A percentile compares a stretch with the other conserved stretches of the same genome.
These are phyloP conservation scores for Cabera pusaria DNA, from an alignment of 2,888 invertebrate species.

Conservation along the genomic window DNA sequence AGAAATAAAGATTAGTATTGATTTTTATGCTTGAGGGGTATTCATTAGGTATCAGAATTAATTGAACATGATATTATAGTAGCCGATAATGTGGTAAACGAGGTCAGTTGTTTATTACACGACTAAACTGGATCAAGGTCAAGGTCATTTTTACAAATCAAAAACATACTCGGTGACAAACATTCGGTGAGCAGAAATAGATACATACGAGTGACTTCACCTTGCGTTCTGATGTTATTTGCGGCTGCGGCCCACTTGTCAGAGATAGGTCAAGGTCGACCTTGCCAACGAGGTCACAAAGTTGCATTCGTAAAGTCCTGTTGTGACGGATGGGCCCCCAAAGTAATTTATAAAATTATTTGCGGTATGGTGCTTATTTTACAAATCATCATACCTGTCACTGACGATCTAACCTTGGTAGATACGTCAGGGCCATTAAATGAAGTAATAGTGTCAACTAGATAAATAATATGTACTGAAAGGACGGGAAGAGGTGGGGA, in stretches of 20 bases:
- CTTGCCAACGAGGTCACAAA: slow-evolving; percentile 54
- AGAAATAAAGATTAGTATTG: no score
- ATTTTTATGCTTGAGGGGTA: no score
- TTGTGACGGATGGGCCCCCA: background rate
- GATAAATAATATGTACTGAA: slow-evolving; percentile 63
- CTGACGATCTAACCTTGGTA: slow-evolving; percentile 55
- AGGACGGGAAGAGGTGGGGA: slow-evolving; percentile 82
- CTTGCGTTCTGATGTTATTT: slow-evolving; percentile 71
- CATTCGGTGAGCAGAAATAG: slow-evolving; percentile 67
- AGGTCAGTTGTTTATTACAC: slow-evolving; percentile 78
- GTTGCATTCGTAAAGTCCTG: slow-evolving; percentile 34
- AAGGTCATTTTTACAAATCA: slow-evolving; percentile 82
- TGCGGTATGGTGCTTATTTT: no score
- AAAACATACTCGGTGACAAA: slow-evolving; percentile 72
- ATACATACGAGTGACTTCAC: slow-evolving; percentile 62
- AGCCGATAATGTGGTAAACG: slow-evolving; percentile 77
- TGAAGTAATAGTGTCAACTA: slow-evolving; percentile 75
- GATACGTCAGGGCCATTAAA: slow-evolving; percentile 57
- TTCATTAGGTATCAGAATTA: slow-evolving; percentile 42
- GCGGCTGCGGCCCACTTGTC: slow-evolving; percentile 64
- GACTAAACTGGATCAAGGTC: slow-evolving; percentile 81
- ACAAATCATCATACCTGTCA: slow-evolving; percentile 23
- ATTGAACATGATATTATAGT: slow-evolving; percentile 59
- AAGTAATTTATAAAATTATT: slow-evolving; percentile 1
- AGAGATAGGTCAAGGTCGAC: slow-evolving; percentile 77